Base-by-base conservation (phyloP, 2,888 invertebrate genomes). In the Parnassius mnemosyne region DNA sequence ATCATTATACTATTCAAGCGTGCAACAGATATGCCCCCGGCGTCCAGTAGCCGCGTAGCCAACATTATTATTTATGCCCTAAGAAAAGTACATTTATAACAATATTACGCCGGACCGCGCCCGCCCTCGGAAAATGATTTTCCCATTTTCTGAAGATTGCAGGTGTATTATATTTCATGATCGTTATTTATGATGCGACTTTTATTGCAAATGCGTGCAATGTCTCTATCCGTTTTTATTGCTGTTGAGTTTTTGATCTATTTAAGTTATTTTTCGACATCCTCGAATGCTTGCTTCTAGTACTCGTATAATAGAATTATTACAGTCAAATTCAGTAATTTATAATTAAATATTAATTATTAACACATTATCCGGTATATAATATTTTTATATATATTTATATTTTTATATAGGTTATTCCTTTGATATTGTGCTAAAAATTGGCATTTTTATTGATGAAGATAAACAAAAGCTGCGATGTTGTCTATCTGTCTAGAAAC, bases 161-260 rank as follows among this genome's bases (percentile, higher is more conserved):
- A 91, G 91, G 90, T 91, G 85, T 91, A 91, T 91, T 91, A 91
- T 90, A 90, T 91, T 91, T 91, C 91, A 90, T 91, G 91, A 89
- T 83, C 85, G 87, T 91, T 91, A 91, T 91, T 91, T 91, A 91
- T 89, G 87, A 85, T 78, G 83, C 81, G 89, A 91, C 88, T 91
- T 91, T 90, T 91, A 91, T 90, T 90, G 89, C 90, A 82, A 87
- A 90, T 89, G 89, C 91, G 91, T 91, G 90, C 90, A 79, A 89
- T 88, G 90, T 87, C 91, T 90, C 89, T 88, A 89, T 91, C 86
- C 83, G 82, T 85, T 89, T 90, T 90, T 89, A 89, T 88, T 86
- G 84, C 82, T 76, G 12, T 49, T 10, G 49, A 49, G 13, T 49
- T 49, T 12, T 49, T 89, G 88, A 89, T 85, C 81, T 82, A 85